phyloP scores from a whole-genome alignment of 1,140 invertebrate genomes.

The Vollenhovia emeryi region DNA sequence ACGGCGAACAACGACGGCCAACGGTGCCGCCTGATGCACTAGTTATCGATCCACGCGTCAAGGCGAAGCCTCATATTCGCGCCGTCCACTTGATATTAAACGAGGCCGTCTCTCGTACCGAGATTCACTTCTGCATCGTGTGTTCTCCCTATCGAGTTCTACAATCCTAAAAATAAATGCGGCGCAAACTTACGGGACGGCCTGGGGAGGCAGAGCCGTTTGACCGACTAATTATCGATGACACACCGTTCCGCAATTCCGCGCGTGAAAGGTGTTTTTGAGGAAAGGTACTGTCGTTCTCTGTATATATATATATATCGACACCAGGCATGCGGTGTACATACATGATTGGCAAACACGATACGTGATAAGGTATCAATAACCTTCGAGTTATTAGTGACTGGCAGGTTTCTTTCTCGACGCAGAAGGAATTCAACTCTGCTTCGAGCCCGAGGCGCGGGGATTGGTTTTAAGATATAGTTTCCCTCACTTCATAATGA shows the following conservation, averaged over 20 bases:
- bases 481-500: background rate
- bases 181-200: background rate
- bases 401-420: background rate
- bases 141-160: background rate
- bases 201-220: background rate
- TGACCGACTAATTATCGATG: background rate
- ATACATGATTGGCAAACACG: background rate
- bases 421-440: background rate
- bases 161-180: constrained; percentile 10
- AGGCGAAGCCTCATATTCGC: constrained; percentile 50
- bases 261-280: background rate
- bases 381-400: background rate
- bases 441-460: background rate
- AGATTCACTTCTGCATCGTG: constrained; percentile 29
- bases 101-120: constrained; percentile 32
- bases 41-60: constrained; percentile 55
- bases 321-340: background rate
- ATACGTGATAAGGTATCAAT: constrained; percentile 39
- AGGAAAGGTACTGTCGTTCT: background rate
- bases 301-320: background rate
- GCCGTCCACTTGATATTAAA: constrained; percentile 47
- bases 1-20: background rate
- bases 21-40: constrained; percentile 35
- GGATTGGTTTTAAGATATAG: background rate
- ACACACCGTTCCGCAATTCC: background rate